These are phyloP conservation scores for Hydra vulgaris DNA, from an alignment of 30 jellyfish, hydroid and myxozoan genomes.

Conservation along the genomic window DNA sequence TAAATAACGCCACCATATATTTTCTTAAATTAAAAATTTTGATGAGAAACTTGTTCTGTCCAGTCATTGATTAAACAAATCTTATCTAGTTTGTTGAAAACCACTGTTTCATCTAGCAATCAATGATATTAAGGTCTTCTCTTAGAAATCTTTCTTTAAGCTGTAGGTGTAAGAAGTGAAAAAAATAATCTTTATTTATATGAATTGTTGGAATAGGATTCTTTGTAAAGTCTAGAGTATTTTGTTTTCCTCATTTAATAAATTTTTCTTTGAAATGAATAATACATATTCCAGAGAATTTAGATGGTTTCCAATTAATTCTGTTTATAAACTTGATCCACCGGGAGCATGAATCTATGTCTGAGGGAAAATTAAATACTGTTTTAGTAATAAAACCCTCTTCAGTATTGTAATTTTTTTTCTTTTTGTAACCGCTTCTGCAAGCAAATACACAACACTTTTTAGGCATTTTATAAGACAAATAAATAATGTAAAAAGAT, in stretches of 20 bases:
- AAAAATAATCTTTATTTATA: neutral
- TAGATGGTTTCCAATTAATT: neutral
- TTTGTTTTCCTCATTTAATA: neutral
- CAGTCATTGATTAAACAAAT: neutral
- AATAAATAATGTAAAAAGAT: neutral
- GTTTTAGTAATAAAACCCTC: no score
- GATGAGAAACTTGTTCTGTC: neutral
- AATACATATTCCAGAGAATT: neutral
- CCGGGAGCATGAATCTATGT: neutral
- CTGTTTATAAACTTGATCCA: neutral
- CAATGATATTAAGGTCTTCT: neutral
- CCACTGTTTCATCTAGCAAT: neutral
- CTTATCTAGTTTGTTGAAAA: neutral
- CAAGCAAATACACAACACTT: no score
- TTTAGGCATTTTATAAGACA: no score
- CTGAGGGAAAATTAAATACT: no score
- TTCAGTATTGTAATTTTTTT: no score
- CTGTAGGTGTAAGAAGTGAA: neutral
- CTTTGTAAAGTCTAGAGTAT: neutral
- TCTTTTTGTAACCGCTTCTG: no score
- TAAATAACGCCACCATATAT: neutral
- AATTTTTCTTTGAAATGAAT: neutral
- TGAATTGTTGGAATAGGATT: neutral
- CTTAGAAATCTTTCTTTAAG: neutral
- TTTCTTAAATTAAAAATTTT: no score